A percentile compares a stretch with the other conserved stretches of the same genome.
phyloP scores from a whole-genome alignment of 2,888 invertebrate species.

The Deilephila elpenor region DNA sequence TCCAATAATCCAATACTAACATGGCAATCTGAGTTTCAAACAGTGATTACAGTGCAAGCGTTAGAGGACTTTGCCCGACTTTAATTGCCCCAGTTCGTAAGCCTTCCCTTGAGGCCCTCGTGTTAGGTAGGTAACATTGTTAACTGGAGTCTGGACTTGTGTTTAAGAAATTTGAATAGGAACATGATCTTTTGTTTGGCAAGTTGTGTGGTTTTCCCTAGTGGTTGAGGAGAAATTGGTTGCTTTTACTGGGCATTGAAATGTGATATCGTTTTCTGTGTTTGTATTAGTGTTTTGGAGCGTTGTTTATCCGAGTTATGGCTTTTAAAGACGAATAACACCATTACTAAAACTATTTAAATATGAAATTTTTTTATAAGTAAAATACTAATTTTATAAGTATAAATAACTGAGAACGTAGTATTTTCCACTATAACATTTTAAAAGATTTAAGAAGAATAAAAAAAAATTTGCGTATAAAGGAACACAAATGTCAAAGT shows the following conservation, averaged over 20 bases:
- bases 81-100: conserved; percentile 39
- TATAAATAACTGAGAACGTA: no score
- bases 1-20: conserved; percentile 39
- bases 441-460: no score
- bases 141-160: conserved; percentile 5
- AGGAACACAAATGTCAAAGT: not conserved
- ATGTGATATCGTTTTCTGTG: not conserved
- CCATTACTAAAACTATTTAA: no score
- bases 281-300: not conserved
- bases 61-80: conserved; percentile 31
- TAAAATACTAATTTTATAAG: no score
- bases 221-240: not conserved
- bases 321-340: no score
- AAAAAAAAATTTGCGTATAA: not conserved
- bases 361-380: no score
- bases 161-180: conserved; percentile 16
- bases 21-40: conserved; percentile 38
- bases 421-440: no score
- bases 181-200: not conserved
- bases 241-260: not conserved
- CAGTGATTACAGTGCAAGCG: conserved; percentile 40
- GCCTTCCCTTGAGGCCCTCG: conserved; percentile 12
- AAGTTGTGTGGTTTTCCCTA: not conserved
- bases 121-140: conserved; percentile 34
- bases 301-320: no score